Percentiles rank a stretch among this genome's conserved stretches.
These are phyloP conservation scores for Ascaphus truei DNA, from an alignment of 2,113 vertebrate genomes.

Conservation along the genomic window DNA sequence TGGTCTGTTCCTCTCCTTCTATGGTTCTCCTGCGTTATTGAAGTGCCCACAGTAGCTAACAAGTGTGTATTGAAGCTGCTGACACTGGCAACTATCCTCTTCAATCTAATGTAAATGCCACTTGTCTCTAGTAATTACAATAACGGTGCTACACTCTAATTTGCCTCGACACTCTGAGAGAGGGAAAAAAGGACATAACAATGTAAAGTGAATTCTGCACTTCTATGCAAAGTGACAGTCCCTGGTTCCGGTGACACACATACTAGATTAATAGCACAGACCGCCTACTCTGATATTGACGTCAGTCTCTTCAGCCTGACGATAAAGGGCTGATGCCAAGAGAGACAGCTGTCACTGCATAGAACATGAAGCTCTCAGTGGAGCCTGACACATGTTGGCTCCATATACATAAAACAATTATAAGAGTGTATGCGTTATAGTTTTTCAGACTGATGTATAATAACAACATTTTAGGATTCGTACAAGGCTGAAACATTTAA, in stretches of 20 bases:
- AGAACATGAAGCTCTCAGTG: no score
- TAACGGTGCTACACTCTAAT: background rate
- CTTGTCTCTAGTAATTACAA: constrained; percentile 7
- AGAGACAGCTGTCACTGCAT: no score
- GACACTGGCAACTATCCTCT: constrained; percentile 39
- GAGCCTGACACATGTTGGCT: no score
- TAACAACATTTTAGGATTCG: no score
- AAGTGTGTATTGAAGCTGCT: constrained; percentile 43
- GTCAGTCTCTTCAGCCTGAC: background rate
- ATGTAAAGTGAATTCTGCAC: no score
- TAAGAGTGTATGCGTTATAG: no score
- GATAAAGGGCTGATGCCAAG: no score
- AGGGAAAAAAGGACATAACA: no score
- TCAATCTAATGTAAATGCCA: constrained; percentile 42
- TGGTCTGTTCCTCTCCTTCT: constrained; percentile 56
- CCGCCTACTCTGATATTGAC: background rate
- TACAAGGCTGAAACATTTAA: no score
- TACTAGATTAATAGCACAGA: background rate
- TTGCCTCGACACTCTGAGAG: background rate
- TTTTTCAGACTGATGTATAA: no score
- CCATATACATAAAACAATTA: no score
- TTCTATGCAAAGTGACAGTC: constrained; percentile 8
- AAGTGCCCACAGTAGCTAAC: constrained; percentile 51
- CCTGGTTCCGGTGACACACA: background rate
- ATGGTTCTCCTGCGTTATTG: constrained; percentile 57